A percentile compares a stretch with the other conserved stretches of the same genome.
Conservation (phyloP, 2,113 vertebrate genomes). For the Sula dactylatra region DNA sequence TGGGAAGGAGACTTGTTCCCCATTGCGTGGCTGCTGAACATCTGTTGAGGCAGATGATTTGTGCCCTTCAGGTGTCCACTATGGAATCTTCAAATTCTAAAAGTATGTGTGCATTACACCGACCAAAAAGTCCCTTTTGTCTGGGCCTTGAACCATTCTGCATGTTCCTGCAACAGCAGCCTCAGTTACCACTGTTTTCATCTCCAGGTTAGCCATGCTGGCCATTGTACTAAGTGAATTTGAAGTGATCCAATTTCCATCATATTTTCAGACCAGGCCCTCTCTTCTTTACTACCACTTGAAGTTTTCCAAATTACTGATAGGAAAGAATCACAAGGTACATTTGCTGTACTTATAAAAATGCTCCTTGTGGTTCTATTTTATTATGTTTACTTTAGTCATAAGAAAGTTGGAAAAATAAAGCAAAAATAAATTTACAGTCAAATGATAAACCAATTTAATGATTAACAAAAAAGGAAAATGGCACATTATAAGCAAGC, state of each 20-base stretch:
- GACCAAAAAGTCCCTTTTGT: background rate
- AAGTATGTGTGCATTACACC: background rate
- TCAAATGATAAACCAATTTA: background rate
- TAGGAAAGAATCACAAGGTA: background rate
- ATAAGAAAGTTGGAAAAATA: background rate
- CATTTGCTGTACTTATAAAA: background rate
- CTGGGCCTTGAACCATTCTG: background rate
- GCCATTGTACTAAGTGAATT: background rate
- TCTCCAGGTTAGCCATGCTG: background rate
- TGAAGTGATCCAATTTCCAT: background rate
- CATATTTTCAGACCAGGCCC: background rate
- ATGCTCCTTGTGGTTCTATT: background rate
- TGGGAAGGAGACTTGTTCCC: background rate
- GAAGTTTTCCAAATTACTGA: background rate
- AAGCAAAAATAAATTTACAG: background rate
- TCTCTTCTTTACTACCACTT: background rate
- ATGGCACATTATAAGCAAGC: background rate
- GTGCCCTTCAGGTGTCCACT: background rate
- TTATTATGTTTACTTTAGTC: background rate
- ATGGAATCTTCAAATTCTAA: background rate
- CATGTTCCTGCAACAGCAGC: background rate
- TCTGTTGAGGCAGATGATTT: background rate
- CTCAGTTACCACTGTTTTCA: background rate
- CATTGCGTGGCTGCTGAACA: background rate
- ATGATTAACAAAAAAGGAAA: background rate